Base-by-base conservation (phyloP, 2,797 vertebrate species). In the Intellagama lesueurii region DNA sequence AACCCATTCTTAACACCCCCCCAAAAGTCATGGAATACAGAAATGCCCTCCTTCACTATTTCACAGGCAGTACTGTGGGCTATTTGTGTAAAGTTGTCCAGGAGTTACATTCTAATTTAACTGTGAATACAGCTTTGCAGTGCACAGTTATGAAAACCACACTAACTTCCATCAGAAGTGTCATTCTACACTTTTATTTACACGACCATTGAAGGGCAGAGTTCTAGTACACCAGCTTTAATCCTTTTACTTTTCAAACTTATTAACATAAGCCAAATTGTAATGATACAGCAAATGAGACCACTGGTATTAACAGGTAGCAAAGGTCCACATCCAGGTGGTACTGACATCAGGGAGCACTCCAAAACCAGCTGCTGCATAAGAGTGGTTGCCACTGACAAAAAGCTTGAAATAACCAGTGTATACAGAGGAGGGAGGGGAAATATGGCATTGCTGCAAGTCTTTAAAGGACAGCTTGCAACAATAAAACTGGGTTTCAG, bases 281-380 rank as follows among this genome's bases (percentile, higher is more conserved):
- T 98, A 98, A 98, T 98, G 96, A 98, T 97, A 98, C 95, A 97
- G 98, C 97, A 97, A 97, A 97, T 98, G 98, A 98, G 97, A 98
- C 98, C 98, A 98, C 98, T 97, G 98, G 97, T 97, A 98, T 97
- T 97, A 97, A 97, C 97, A 97, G 96, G 97, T 97, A 97, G 97
- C 98, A 96, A 97, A 98, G 96, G 97, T 98, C 97, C 97, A 97
- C 97, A 96, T 97, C 97, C 96, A 95, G 96, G 96, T 97, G 97
- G 96, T 95, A 97, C 92, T 96, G 97, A 98, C 97, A 98, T 98
- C 98, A 98, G 97, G 96, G 97, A 96, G 97, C 97, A 97, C 97
- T 98, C 98, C 98, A 97, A 97, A 97, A 98, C 97, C 97, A 97
- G 97, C 94, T 98, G 98, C 97, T 98, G 98, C 97, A 97, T 97